phyloP scores from a whole-genome alignment of 2,888 invertebrate species.

The Rhopalosiphum nymphaeae region DNA sequence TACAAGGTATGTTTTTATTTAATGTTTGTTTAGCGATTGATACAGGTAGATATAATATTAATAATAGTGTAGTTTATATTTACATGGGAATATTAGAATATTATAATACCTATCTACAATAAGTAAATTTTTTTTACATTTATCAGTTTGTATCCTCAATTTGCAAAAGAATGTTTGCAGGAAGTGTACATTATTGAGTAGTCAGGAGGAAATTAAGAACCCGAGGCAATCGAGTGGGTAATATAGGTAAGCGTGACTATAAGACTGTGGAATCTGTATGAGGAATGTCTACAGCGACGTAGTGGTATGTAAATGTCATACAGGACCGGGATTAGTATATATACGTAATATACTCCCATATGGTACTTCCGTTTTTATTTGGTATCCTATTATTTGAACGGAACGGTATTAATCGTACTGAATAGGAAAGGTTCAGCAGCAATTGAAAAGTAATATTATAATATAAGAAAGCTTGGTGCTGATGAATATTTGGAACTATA shows the following conservation, averaged over 20 bases:
- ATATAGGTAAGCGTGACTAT: not conserved
- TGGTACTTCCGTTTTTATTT: not conserved
- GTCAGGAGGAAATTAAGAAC: not conserved
- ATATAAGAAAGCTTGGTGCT: not conserved
- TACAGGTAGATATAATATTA: too few relatives aligned
- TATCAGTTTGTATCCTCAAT: not conserved
- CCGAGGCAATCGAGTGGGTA: not conserved
- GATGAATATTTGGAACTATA: not conserved
- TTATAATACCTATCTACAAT: too few relatives aligned
- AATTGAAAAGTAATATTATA: not conserved
- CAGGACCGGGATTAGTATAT: not conserved
- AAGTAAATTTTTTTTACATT: not conserved
- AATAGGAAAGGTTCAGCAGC: not conserved
- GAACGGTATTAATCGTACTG: not conserved
- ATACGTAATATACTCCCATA: not conserved
- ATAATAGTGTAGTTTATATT: too few relatives aligned
- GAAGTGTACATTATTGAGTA: not conserved
- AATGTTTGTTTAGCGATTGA: not conserved
- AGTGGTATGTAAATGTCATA: not conserved
- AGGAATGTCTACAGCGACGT: not conserved
- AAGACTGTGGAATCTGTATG: not conserved
- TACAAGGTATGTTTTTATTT: not conserved
- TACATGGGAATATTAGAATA: not conserved
- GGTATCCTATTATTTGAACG: not conserved
- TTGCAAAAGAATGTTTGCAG: not conserved